A percentile compares a stretch with the other conserved stretches of the same genome.
Evolutionary conservation across 2,113 vertebrate genomes (phyloP).

Genomic region (Athene cunicularia): DNA sequence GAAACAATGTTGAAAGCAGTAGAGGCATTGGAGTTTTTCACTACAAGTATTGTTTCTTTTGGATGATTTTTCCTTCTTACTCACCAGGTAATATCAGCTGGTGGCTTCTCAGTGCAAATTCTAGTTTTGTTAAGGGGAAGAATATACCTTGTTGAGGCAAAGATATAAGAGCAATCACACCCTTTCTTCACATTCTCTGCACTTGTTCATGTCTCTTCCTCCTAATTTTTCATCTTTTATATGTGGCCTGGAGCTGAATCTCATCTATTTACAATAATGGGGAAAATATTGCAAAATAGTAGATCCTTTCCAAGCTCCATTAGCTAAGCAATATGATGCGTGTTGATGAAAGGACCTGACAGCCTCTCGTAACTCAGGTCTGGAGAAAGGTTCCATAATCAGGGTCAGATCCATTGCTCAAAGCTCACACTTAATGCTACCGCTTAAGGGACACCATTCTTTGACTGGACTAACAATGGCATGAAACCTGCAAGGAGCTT

Average conservation of each 20-base stretch:
- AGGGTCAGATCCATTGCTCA: not conserved
- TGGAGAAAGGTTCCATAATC: not conserved
- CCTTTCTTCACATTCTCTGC: not conserved
- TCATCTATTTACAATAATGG: slow-evolving; percentile 62
- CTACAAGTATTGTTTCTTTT: not conserved
- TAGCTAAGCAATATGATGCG: slow-evolving; percentile 14
- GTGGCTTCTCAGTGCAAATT: not conserved
- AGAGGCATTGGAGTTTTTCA: not conserved
- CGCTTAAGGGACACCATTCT: not conserved
- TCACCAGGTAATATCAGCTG: not conserved
- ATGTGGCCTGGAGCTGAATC: slow-evolving; percentile 44
- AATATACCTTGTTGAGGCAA: not conserved
- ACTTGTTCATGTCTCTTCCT: slow-evolving; percentile 21
- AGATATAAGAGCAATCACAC: not conserved
- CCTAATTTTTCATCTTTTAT: slow-evolving; percentile 58
- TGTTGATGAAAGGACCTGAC: slow-evolving; percentile 43
- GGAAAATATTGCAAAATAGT: slow-evolving; percentile 58
- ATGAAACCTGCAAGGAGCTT: not conserved
- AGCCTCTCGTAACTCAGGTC: not conserved
- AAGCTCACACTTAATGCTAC: not conserved
- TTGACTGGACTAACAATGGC: not conserved
- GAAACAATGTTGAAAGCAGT: not conserved
- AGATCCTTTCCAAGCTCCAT: slow-evolving; percentile 28
- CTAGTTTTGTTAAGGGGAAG: not conserved
- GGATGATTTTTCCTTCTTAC: not conserved